These are phyloP conservation scores for Enteromius anoplus DNA, from an alignment of 2,797 vertebrate species.

Conservation along the genomic window DNA sequence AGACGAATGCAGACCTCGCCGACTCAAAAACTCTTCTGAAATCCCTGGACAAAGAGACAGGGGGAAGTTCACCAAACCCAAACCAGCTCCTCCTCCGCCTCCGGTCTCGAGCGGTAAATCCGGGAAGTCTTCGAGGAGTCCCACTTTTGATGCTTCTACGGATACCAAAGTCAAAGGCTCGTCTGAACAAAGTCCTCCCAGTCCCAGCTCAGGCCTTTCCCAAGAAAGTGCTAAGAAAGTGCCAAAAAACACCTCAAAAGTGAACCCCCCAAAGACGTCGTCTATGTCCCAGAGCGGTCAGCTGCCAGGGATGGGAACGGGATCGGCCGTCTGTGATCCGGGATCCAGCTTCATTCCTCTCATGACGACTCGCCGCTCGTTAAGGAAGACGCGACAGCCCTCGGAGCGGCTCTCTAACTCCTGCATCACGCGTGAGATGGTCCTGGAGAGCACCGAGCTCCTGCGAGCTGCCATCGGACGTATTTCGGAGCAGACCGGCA, in stretches of 20 bases:
- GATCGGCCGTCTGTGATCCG: constrained; percentile 49
- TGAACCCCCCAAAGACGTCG: constrained; percentile 75
- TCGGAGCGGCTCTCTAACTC: constrained; percentile 88
- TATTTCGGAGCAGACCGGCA: constrained; percentile 93
- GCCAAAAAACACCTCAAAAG: constrained; percentile 77
- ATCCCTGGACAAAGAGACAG: constrained; percentile 73
- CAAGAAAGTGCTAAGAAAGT: constrained; percentile 80
- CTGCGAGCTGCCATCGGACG: constrained; percentile 88
- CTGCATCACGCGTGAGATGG: constrained; percentile 88
- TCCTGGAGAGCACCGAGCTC: constrained; percentile 88
- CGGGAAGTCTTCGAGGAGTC: constrained; percentile 80
- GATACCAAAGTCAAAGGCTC: constrained; percentile 78
- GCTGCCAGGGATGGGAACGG: constrained; percentile 67
- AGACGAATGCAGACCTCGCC: constrained; percentile 85
- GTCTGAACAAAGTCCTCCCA: constrained; percentile 72
- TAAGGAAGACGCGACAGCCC: constrained; percentile 91
- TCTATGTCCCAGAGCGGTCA: constrained; percentile 63
- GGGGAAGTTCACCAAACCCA: constrained; percentile 86
- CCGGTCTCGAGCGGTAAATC: constrained; percentile 80
- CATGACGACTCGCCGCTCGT: constrained; percentile 88
- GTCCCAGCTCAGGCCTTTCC: constrained; percentile 66
- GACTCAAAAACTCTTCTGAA: constrained; percentile 83
- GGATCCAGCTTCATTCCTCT: constrained; percentile 85
- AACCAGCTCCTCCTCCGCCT: constrained; percentile 89
- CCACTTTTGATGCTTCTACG: constrained; percentile 79